Evolutionary conservation across 2,888 invertebrate species (phyloP), one percentile per base, ranked within the genome.

Genomic region (Heliconius cydno): DNA sequence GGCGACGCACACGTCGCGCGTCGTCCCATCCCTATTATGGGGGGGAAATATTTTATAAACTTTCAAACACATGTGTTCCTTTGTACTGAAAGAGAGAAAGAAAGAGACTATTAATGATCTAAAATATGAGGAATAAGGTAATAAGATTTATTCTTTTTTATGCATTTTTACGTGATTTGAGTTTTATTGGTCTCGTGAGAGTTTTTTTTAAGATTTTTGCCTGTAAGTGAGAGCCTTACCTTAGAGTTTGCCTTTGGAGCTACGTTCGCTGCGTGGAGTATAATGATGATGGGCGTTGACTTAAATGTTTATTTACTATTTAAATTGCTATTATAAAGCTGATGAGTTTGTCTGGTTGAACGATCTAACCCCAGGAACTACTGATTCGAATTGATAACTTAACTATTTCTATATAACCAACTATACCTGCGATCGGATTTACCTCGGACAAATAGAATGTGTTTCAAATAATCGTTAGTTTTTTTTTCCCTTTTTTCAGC

Each of bases 1-100:
- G 84, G 74, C 57, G 41, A 71, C 72, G 80, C 84, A 71, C 84
- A 84, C 82, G 80, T 71, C 63, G 76, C 84, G 82, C 82, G 79
- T 71, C 63, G 76, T 79, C 65, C 66, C 77, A 74, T 79, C 74
- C 77, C 22, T 67, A 72, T 34, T 65, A 81, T 79, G 75, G 66
- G 77, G 66, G 66, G 66, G 74, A 73, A 79, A 70, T 77, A 74
- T 81, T 81, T 81, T 66, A 65, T 75, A 75, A 79, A 77, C 79
- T 79, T 79, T 68, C 65, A 13, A 67, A 15, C 71, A 77, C 73
- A 52, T 71, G 76, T 67, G 34, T 46, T 19, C 52, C 13, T 68
- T 9, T 34, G 25, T 41, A 77, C 25, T 38, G 60, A 30, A 22
- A 28, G 28, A 65, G 15, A 28, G 28, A 3, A 65, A 65, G 28